Conservation (phyloP, 1,140 invertebrate genomes). For the Temnothorax longispinosus region DNA sequence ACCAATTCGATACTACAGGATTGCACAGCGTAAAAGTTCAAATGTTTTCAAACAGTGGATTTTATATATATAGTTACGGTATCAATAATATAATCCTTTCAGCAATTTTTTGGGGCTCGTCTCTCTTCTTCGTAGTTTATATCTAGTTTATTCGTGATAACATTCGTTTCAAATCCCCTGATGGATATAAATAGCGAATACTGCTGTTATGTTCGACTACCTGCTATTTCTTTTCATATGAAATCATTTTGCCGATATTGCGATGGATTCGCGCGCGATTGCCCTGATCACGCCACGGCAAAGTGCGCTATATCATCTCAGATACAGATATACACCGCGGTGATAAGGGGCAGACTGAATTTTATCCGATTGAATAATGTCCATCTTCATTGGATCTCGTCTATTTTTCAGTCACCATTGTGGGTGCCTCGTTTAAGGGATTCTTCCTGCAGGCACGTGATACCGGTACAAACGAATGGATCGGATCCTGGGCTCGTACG, state of each 20-base stretch:
- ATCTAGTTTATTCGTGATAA: neutral
- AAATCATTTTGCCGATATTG: constrained; percentile 18
- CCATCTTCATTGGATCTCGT: neutral
- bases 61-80: neutral
- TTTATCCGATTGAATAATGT: neutral
- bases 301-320: neutral
- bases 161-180: neutral
- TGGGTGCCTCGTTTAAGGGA: constrained; percentile 89
- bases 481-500: constrained; percentile 90
- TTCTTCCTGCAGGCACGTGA: constrained; percentile 94
- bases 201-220: neutral
- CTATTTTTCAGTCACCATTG: constrained; percentile 87
- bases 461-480: constrained; percentile 89
- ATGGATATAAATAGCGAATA: neutral
- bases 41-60: neutral
- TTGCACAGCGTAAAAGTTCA: neutral
- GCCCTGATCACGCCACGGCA: neutral
- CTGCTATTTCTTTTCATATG: neutral
- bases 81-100: neutral
- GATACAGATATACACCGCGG: neutral
- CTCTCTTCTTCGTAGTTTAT: neutral
- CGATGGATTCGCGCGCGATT: constrained; percentile 5
- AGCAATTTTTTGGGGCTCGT: neutral
- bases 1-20: neutral
- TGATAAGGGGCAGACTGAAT: neutral